Evolutionary conservation across 2,113 vertebrate genomes (phyloP).

Genomic region (Anas platyrhynchos): DNA sequence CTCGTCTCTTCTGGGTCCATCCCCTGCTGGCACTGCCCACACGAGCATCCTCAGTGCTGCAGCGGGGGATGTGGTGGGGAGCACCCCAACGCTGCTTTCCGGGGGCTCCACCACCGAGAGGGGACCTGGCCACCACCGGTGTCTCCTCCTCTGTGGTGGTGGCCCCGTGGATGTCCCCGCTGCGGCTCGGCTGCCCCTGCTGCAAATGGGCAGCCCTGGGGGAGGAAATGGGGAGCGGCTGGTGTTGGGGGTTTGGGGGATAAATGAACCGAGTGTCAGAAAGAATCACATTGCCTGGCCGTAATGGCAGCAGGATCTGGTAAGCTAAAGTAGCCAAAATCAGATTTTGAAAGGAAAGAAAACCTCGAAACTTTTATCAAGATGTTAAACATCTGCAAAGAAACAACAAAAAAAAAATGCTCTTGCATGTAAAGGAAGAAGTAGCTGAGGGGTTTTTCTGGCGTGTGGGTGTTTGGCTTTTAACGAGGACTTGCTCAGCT

Average conservation of each 20-base stretch:
- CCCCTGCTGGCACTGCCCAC: no score
- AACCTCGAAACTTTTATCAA: constrained; percentile 49
- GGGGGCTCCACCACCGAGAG: no score
- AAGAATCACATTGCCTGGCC: neutral
- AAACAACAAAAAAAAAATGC: neutral
- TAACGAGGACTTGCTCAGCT: neutral
- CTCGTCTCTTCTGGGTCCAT: no score
- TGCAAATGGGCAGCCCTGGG: neutral
- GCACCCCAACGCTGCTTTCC: neutral
- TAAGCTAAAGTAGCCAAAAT: neutral
- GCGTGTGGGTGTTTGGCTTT: neutral
- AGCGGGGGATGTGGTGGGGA: neutral
- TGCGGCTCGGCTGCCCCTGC: rapidly evolving
- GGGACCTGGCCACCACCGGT: neutral
- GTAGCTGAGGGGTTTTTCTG: constrained; percentile 4
- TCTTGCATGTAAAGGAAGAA: constrained; percentile 31
- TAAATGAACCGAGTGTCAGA: neutral
- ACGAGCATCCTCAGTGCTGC: no score
- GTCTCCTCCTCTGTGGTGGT: neutral
- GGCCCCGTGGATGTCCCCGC: neutral
- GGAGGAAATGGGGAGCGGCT: neutral
- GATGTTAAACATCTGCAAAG: constrained; percentile 3
- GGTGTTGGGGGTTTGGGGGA: neutral
- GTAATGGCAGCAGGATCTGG: neutral
- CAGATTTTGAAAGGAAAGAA: neutral